Percentiles rank a stretch among this genome's conserved stretches.
Conservation (phyloP, 1,140 invertebrate genomes). For the Scylla paramamosain region DNA sequence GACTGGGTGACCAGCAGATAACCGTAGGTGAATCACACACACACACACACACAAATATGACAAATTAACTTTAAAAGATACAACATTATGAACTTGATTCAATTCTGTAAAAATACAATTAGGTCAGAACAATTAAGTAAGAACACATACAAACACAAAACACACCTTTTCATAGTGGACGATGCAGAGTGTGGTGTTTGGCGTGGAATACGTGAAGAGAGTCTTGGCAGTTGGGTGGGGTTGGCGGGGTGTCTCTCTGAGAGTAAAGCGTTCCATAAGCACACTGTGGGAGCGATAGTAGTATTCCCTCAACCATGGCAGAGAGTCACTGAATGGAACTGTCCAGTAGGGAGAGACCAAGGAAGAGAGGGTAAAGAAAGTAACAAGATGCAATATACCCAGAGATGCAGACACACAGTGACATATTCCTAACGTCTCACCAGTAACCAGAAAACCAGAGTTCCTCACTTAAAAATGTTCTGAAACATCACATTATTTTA, state of each 20-base stretch:
- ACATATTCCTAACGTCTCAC: too few species aligned
- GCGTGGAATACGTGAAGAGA: slow-evolving; percentile 33
- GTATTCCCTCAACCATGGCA: slow-evolving; percentile 59
- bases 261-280: slow-evolving; percentile 56
- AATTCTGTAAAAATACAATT: too few species aligned
- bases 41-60: too few species aligned
- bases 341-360: background rate
- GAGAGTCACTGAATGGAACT: slow-evolving; percentile 62
- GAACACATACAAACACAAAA: background rate
- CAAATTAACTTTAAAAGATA: too few species aligned
- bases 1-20: too few species aligned
- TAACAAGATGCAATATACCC: background rate
- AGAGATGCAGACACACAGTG: background rate
- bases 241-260: slow-evolving; percentile 3
- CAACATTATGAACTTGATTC: too few species aligned
- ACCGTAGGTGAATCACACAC: too few species aligned
- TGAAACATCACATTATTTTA: too few species aligned
- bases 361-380: background rate
- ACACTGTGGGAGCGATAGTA: slow-evolving; percentile 56
- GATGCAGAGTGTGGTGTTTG: slow-evolving; percentile 24
- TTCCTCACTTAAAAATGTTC: too few species aligned
- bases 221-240: slow-evolving; percentile 39
- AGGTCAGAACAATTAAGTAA: too few species aligned
- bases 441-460: too few species aligned
- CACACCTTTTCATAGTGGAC: slow-evolving; percentile 56